A percentile compares a stretch with the other conserved stretches of the same genome.
Conservation (phyloP, 2,797 vertebrate species). For the Molossus alvarezi region DNA sequence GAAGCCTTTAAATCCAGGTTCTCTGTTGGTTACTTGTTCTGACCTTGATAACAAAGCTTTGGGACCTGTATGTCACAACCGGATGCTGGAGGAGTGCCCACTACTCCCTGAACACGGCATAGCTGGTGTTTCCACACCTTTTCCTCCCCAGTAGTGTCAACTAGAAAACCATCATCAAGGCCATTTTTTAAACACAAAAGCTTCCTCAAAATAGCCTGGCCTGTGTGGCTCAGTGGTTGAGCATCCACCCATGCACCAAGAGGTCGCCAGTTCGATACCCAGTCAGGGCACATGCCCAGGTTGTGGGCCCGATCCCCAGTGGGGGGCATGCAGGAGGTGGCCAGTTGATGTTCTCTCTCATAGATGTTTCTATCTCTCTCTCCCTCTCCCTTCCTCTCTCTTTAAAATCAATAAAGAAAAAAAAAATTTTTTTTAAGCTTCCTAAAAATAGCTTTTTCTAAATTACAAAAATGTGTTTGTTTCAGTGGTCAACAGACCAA, state of each 20-base stretch:
- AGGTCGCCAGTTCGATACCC: no score
- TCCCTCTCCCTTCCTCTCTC: no score
- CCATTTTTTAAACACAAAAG: constrained; percentile 29
- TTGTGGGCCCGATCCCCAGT: no score
- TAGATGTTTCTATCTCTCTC: no score
- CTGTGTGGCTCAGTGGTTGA: no score
- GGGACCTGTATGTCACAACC: background rate
- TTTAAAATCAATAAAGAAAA: no score
- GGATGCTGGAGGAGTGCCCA: background rate
- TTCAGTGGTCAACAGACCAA: background rate
- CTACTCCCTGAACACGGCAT: background rate
- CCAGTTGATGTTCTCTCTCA: no score
- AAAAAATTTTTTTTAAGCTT: background rate
- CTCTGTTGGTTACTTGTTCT: constrained; percentile 6
- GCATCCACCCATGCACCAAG: no score
- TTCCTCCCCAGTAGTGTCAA: background rate
- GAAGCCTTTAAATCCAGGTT: background rate
- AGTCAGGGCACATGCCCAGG: no score
- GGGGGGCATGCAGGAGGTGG: no score
- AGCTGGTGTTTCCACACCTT: background rate
- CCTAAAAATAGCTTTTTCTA: constrained; percentile 49
- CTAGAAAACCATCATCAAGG: background rate
- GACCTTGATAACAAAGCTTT: background rate
- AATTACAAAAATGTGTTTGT: constrained; percentile 54
- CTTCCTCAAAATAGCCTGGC: constrained; percentile 33